Evolutionary conservation across 2,888 invertebrate genomes (phyloP).

Genomic region (Dendrolimus pini): DNA sequence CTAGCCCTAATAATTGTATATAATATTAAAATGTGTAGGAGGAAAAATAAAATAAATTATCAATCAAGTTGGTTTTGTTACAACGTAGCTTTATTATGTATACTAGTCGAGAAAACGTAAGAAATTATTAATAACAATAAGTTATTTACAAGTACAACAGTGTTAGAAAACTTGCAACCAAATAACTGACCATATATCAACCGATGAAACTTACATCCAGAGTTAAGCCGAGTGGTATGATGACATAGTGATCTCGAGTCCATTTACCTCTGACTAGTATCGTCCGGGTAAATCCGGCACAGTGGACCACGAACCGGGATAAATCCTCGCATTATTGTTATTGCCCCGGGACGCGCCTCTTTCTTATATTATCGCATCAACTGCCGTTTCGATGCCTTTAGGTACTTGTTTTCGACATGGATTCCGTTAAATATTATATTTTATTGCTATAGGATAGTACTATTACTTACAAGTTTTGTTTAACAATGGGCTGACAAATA

Average conservation of each 20-base stretch:
- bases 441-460: background rate
- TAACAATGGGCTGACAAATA: no score
- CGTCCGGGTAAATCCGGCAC: slow-evolving; percentile 50
- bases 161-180: no score
- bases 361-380: slow-evolving; percentile 1
- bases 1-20: no score
- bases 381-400: background rate
- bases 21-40: no score
- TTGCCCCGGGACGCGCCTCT: slow-evolving; percentile 41
- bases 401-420: background rate
- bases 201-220: background rate
- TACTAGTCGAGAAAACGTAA: no score
- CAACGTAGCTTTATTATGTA: no score
- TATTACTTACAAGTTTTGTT: background rate
- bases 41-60: no score
- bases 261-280: slow-evolving; percentile 28
- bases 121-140: no score
- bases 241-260: background rate
- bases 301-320: slow-evolving; percentile 51
- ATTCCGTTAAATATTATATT: background rate
- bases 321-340: slow-evolving; percentile 59
- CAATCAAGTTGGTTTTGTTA: no score
- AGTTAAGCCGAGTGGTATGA: background rate
- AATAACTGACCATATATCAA: no score
- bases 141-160: no score